phyloP scores from a whole-genome alignment of 2,797 vertebrate genomes.

The Heterohyrax brucei region DNA sequence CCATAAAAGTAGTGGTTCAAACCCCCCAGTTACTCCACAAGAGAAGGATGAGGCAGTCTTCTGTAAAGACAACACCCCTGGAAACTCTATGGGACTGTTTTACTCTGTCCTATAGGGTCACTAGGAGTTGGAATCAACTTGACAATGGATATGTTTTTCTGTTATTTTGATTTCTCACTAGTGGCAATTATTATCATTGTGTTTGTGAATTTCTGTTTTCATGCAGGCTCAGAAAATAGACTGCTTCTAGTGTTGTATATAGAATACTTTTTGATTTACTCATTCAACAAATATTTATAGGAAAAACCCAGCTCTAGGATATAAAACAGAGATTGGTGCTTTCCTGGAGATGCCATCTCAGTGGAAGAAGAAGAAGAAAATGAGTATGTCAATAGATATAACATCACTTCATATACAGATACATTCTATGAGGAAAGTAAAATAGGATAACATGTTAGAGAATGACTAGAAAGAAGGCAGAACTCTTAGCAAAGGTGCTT shows the following conservation, averaged over 20 bases:
- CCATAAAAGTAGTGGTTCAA: too few species aligned
- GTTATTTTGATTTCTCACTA: conserved; percentile 1
- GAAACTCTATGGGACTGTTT: too few species aligned
- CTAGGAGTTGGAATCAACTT: too few species aligned
- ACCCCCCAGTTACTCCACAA: too few species aligned
- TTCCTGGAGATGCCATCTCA: neutral
- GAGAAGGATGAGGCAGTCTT: too few species aligned
- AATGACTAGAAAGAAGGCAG: neutral
- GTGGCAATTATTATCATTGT: neutral
- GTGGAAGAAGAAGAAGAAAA: conserved; percentile 7
- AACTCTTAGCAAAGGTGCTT: neutral
- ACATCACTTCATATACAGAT: conserved; percentile 17
- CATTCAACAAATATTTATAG: conserved; percentile 15
- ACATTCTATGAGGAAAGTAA: neutral
- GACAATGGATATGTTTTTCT: too few species aligned
- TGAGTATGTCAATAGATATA: neutral
- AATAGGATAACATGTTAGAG: neutral
- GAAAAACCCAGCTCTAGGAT: neutral
- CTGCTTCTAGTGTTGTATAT: neutral
- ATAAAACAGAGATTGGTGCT: neutral
- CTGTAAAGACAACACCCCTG: too few species aligned
- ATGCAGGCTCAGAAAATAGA: conserved; percentile 1
- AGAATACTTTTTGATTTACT: conserved; percentile 2
- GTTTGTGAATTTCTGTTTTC: neutral
- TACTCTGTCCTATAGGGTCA: too few species aligned